Conservation (phyloP, 2,888 invertebrate species). For the Tetragonisca angustula region DNA sequence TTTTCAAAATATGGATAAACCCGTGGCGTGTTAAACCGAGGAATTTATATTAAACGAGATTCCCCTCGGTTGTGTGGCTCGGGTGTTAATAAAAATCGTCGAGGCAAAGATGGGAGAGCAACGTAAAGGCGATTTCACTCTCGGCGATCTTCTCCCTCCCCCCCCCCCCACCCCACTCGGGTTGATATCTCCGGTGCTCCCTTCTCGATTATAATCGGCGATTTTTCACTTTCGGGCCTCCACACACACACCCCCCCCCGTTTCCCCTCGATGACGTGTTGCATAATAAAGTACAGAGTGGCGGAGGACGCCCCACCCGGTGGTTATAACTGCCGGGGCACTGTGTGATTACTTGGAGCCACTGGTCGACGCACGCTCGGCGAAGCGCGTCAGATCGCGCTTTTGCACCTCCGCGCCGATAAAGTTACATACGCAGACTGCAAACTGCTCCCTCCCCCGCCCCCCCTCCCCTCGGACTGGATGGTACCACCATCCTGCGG, state of each 20-base stretch:
- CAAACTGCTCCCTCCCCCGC: no score
- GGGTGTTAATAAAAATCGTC: no score
- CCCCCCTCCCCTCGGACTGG: no score
- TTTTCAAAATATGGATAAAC: no score
- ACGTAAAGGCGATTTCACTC: slow-evolving; percentile 5
- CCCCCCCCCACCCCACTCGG: no score
- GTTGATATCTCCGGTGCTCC: not conserved
- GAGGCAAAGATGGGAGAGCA: no score
- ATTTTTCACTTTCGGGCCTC: slow-evolving; percentile 53
- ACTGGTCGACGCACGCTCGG: slow-evolving; percentile 36
- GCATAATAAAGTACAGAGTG: slow-evolving; percentile 45
- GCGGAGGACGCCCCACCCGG: not conserved
- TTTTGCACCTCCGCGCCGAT: slow-evolving; percentile 29
- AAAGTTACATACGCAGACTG: not conserved
- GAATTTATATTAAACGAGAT: no score
- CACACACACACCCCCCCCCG: not conserved
- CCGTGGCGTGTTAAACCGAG: no score
- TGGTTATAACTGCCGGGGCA: slow-evolving; percentile 31
- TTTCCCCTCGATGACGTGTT: slow-evolving; percentile 38
- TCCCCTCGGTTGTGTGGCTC: no score
- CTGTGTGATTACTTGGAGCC: slow-evolving; percentile 55
- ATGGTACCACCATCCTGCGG: not conserved
- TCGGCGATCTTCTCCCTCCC: not conserved
- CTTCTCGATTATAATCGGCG: slow-evolving; percentile 41
- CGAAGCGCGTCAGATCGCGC: slow-evolving; percentile 36